Percentiles rank a stretch among this genome's conserved stretches.
phyloP scores from a whole-genome alignment of 2,797 vertebrate species.

The Urophycis tenuis region DNA sequence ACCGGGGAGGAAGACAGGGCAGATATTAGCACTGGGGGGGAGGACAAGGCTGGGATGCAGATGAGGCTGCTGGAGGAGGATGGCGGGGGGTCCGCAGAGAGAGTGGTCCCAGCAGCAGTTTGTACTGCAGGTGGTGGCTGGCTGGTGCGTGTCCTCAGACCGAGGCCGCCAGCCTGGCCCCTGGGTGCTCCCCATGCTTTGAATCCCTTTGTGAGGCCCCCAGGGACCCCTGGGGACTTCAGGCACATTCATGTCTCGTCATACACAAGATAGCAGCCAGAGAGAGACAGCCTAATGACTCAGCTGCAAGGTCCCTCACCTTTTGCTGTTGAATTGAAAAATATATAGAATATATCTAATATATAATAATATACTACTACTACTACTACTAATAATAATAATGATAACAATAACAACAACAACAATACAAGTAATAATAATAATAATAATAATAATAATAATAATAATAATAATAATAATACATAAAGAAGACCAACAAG shows the following conservation, averaged over 20 bases:
- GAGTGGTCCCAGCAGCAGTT: slow-evolving; percentile 55
- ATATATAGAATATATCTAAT: neutral
- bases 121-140: slow-evolving; percentile 74
- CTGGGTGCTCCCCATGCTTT: slow-evolving; percentile 58
- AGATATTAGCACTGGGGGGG: slow-evolving; percentile 60
- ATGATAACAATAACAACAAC: neutral
- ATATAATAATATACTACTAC: no score
- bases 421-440: neutral
- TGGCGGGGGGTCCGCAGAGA: slow-evolving; percentile 10
- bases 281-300: slow-evolving; percentile 65
- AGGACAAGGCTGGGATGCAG: slow-evolving; percentile 62
- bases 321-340: slow-evolving; percentile 17
- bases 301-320: slow-evolving; percentile 60
- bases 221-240: slow-evolving; percentile 50
- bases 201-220: slow-evolving; percentile 69
- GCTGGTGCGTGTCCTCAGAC: slow-evolving; percentile 69
- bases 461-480: neutral
- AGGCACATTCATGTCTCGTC: slow-evolving; percentile 70
- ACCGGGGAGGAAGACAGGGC: slow-evolving; percentile 62
- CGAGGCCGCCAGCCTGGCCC: slow-evolving; percentile 62
- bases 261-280: slow-evolving; percentile 55
- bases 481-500: no score
- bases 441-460: neutral
- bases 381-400: no score
- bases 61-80: slow-evolving; percentile 53